Evolutionary conservation across 2,888 invertebrate genomes (phyloP).

Genomic region (Galerucella nymphaeae): DNA sequence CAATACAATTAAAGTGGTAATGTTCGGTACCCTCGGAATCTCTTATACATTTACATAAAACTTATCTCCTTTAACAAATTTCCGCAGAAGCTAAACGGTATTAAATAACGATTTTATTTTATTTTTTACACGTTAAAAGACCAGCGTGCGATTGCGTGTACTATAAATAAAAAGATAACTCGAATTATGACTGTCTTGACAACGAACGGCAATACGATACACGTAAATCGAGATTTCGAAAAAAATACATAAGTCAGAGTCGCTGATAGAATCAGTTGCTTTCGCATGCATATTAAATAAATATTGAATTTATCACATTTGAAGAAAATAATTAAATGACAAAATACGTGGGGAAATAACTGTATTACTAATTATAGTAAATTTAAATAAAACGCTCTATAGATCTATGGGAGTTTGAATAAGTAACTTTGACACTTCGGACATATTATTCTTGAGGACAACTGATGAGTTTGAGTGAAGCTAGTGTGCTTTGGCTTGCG

Average conservation of each 20-base stretch:
- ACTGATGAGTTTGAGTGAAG: no score
- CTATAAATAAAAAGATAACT: conserved; percentile 61
- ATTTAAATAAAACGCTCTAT: no score
- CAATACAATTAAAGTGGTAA: no score
- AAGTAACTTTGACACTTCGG: no score
- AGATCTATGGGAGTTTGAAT: no score
- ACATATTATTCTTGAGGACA: no score
- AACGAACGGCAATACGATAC: conserved; percentile 59
- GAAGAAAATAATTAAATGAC: no score
- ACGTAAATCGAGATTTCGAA: conserved; percentile 58
- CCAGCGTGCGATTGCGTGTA: conserved; percentile 51
- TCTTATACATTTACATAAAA: background rate
- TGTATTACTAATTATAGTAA: no score
- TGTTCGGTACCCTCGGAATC: no score
- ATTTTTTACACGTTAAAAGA: conserved; percentile 36
- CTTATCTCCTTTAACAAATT: conserved; percentile 5
- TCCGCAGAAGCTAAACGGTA: conserved; percentile 53
- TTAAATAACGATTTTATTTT: conserved; percentile 51
- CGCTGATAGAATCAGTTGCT: conserved; percentile 53
- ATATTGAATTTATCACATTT: conserved; percentile 35
- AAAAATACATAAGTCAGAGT: conserved; percentile 50
- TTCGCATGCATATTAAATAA: conserved; percentile 20
- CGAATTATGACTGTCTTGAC: conserved; percentile 62
- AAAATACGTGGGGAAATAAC: no score
- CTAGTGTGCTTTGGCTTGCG: no score